Evolutionary conservation across 2,888 invertebrate species (phyloP).

Genomic region (Amorpha juglandis): DNA sequence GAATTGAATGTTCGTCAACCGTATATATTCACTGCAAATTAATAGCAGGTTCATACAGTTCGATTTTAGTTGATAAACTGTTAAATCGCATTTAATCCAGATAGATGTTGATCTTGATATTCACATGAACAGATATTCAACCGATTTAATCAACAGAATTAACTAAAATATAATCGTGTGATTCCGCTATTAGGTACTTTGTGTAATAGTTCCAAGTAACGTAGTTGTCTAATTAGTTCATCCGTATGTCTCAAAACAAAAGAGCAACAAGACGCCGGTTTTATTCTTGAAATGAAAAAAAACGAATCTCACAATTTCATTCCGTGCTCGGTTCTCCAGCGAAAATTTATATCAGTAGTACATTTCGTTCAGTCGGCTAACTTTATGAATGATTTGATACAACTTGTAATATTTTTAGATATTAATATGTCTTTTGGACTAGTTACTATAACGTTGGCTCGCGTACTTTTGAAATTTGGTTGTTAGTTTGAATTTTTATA

Average conservation of each 20-base stretch:
- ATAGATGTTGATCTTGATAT: too few species aligned
- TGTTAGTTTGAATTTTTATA: too few species aligned
- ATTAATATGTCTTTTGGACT: conserved; percentile 18
- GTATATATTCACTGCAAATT: too few species aligned
- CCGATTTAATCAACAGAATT: too few species aligned
- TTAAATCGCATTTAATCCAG: too few species aligned
- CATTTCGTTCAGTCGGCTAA: conserved; percentile 41
- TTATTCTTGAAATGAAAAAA: conserved; percentile 54
- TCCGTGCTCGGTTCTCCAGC: conserved; percentile 60
- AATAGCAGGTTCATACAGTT: too few species aligned
- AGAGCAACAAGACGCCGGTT: conserved; percentile 67
- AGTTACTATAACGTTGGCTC: conserved; percentile 10
- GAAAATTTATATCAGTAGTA: conserved; percentile 68
- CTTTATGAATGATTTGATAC: conserved; percentile 34
- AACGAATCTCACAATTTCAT: conserved; percentile 62
- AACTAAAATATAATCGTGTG: too few species aligned
- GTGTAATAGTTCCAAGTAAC: background rate
- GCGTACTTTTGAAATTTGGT: background rate
- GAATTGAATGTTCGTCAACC: too few species aligned
- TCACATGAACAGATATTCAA: too few species aligned
- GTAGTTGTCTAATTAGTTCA: conserved; percentile 27
- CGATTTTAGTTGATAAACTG: too few species aligned
- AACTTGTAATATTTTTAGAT: conserved; percentile 19
- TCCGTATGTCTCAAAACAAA: conserved; percentile 53
- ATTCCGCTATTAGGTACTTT: too few species aligned